A percentile compares a stretch with the other conserved stretches of the same genome.
Conservation (phyloP, 2,113 vertebrate species). For the Psittacara wagleri region DNA sequence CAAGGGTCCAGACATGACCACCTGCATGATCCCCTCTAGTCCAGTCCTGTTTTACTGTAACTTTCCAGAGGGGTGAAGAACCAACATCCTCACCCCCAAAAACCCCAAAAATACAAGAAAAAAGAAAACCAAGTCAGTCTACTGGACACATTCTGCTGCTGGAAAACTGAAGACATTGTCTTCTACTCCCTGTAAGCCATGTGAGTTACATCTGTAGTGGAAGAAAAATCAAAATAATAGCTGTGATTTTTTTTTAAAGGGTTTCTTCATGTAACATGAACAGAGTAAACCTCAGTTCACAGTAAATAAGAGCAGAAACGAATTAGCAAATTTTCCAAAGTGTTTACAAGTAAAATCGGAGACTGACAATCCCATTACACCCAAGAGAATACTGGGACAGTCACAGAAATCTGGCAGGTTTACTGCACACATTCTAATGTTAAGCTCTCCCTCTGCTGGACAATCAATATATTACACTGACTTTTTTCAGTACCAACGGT, state of each 20-base stretch:
- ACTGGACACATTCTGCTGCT: neutral
- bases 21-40: neutral
- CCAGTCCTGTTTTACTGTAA: neutral
- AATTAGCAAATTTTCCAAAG: neutral
- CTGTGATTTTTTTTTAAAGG: rapidly evolving
- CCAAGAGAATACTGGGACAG: neutral
- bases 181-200: neutral
- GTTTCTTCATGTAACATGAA: neutral
- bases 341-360: neutral
- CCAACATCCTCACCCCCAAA: neutral
- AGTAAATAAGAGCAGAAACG: neutral
- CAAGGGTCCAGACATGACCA: neutral
- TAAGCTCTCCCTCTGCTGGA: slow-evolving; percentile 74
- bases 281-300: neutral
- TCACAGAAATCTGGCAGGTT: neutral
- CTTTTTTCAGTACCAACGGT: neutral
- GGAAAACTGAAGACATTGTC: neutral
- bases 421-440: slow-evolving; percentile 16
- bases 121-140: neutral
- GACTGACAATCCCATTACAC: neutral
- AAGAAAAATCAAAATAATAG: neutral
- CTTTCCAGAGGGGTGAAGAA: neutral
- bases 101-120: neutral
- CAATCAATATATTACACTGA: neutral
- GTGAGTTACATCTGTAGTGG: neutral